These are phyloP conservation scores for Heliconius erato DNA, from an alignment of 2,888 invertebrate species.

Conservation along the genomic window DNA sequence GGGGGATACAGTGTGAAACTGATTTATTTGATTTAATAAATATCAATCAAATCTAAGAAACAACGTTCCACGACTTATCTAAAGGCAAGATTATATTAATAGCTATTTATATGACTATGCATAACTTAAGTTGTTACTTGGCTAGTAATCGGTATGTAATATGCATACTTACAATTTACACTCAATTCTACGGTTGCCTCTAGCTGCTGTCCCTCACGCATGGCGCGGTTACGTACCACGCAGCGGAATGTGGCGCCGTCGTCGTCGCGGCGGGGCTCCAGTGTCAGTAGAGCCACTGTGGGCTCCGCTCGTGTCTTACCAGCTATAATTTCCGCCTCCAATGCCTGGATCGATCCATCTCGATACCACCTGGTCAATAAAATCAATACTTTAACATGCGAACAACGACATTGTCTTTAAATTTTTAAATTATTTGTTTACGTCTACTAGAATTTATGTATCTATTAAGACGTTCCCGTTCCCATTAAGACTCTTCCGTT, in stretches of 20 bases:
- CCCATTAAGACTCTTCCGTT: too few relatives aligned
- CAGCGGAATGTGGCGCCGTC: conserved; percentile 94
- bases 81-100: neutral
- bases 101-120: neutral
- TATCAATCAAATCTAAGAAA: neutral
- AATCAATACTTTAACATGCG: neutral
- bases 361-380: conserved; percentile 89
- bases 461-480: too few relatives aligned
- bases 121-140: neutral
- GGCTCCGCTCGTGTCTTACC: conserved; percentile 91
- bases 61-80: neutral
- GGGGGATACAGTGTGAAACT: too few relatives aligned
- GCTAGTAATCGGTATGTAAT: neutral
- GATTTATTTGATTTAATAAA: too few relatives aligned
- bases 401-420: too few relatives aligned
- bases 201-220: conserved; percentile 92
- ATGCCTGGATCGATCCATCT: conserved; percentile 90
- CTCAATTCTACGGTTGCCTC: conserved; percentile 92
- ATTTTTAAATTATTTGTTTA: too few relatives aligned
- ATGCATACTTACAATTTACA: conserved; percentile 93
- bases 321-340: conserved; percentile 89
- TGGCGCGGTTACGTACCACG: conserved; percentile 95
- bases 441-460: too few relatives aligned
- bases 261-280: conserved; percentile 93
- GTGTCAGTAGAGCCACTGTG: conserved; percentile 90